A percentile compares a stretch with the other conserved stretches of the same genome.
phyloP scores from a whole-genome alignment of 2,113 vertebrate genomes.

The Paratilapia polleni region DNA sequence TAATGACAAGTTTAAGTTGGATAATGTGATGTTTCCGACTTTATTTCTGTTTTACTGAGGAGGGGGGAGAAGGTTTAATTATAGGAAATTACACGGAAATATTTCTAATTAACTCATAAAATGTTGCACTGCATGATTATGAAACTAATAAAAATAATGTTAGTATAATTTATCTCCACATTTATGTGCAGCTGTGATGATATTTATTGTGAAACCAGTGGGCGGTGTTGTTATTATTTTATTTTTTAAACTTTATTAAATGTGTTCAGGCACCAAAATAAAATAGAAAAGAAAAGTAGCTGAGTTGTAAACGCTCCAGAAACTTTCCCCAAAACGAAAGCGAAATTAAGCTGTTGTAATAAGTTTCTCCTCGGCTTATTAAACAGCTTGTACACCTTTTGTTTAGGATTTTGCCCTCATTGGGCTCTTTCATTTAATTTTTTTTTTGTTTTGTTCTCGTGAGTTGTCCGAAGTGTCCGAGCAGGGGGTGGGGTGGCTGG shows the following conservation, averaged over 20 bases:
- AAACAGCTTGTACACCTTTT: conserved; percentile 42
- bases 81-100: neutral
- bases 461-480: conserved; percentile 70
- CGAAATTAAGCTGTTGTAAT: conserved; percentile 26
- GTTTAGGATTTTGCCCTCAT: neutral
- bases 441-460: conserved; percentile 31
- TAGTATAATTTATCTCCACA: neutral
- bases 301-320: neutral
- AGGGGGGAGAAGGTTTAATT: neutral
- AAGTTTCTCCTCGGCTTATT: conserved; percentile 51
- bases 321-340: conserved; percentile 38
- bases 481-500: conserved; percentile 1
- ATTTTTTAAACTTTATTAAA: conserved; percentile 7
- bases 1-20: conserved; percentile 29
- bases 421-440: conserved; percentile 55
- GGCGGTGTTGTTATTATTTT: neutral
- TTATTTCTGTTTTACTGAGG: neutral
- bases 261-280: neutral
- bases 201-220: neutral
- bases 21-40: neutral
- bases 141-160: neutral
- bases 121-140: neutral
- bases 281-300: neutral
- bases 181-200: neutral
- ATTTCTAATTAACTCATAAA: neutral